Base-by-base conservation (phyloP, 2,888 invertebrate species). In the Ernsta delagoae region DNA sequence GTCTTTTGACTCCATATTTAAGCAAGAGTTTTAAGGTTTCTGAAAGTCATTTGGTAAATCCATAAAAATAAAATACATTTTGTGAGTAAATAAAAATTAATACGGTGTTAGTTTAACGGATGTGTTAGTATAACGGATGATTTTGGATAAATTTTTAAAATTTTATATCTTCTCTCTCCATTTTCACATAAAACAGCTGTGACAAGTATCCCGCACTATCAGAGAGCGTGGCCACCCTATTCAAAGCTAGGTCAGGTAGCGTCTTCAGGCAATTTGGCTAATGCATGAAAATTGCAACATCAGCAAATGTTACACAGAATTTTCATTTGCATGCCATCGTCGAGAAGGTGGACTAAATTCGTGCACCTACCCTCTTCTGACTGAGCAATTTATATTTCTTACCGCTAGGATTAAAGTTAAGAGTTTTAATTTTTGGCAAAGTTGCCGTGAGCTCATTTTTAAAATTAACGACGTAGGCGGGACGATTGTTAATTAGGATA, bases 221-320 rank as follows among this genome's bases (percentile, higher is more conserved):
- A 16, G 9, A 36, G 4, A 57, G 0, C 0, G 9, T 57, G 24
- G 54, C 9, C 11, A 57, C 39, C 56, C 48, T 56, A 57, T 16
- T 16, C 9, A 61, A 36, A 53, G 53, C 39, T n/a, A 68, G 67
- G 67, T 69, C 68, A 64, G 59, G 56, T 54, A 57, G 53, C 62
- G 56, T 65, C 68, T 68, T 62, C 65, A 59, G 56, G 62, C 63
- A 69, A 69, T 72, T 72, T 70, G 69, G 61, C 61, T 62, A 68
- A 68, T 68, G 61, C 61, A 68, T 36, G 61, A 31, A 68, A 62
- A 68, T 68, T 68, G 67, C 67, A 68, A 43, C 60, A 43, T 61
- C 61, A 39, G 45, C 53, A 24, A 68, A 68, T 43, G 8, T 54
- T 39, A 60, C 48, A 56, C 43, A 31, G 56, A 62, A 48, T 45